Evolutionary conservation across 2,888 invertebrate species (phyloP).

Genomic region (Drosophila mercatorum): DNA sequence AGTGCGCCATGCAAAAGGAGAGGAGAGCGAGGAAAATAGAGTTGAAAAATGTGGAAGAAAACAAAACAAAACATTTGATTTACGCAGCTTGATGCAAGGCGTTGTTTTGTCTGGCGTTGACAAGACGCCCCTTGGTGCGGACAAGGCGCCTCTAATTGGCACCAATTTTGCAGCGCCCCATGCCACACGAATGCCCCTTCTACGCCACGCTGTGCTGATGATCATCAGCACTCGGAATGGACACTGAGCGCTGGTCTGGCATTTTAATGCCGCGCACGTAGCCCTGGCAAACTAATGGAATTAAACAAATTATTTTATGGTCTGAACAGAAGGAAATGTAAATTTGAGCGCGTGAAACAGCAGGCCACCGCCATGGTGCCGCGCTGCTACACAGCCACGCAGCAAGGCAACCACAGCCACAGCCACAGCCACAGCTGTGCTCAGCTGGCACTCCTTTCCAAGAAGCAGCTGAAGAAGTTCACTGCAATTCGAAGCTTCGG

Average conservation of each 20-base stretch:
- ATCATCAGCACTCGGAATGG: slow-evolving; percentile 11
- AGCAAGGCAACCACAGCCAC: not conserved
- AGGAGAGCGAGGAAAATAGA: slow-evolving; percentile 1
- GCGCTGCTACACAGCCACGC: not conserved
- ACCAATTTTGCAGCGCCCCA: slow-evolving; percentile 49
- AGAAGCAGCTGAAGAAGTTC: slow-evolving; percentile 2
- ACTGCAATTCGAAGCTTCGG: slow-evolving; percentile 29
- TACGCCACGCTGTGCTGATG: slow-evolving; percentile 20
- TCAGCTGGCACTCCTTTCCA: slow-evolving; percentile 23
- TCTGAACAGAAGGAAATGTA: slow-evolving; percentile 70
- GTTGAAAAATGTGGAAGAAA: slow-evolving; percentile 16
- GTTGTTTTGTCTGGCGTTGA: slow-evolving; percentile 50
- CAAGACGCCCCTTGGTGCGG: slow-evolving; percentile 45
- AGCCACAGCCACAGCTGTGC: slow-evolving; percentile 18
- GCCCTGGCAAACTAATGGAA: slow-evolving; percentile 65
- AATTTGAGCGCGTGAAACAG: slow-evolving; percentile 55
- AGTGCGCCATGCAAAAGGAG: slow-evolving; percentile 10
- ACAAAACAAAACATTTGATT: slow-evolving; percentile 64
- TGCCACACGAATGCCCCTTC: slow-evolving; percentile 18
- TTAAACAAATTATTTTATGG: slow-evolving; percentile 75
- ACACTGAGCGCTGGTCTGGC: slow-evolving; percentile 9
- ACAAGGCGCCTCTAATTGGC: slow-evolving; percentile 72
- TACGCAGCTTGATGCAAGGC: slow-evolving; percentile 47
- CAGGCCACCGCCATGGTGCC: slow-evolving; percentile 10
- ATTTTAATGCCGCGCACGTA: slow-evolving; percentile 71